Conservation (phyloP, 2,797 vertebrate genomes). For the Helostoma temminkii region DNA sequence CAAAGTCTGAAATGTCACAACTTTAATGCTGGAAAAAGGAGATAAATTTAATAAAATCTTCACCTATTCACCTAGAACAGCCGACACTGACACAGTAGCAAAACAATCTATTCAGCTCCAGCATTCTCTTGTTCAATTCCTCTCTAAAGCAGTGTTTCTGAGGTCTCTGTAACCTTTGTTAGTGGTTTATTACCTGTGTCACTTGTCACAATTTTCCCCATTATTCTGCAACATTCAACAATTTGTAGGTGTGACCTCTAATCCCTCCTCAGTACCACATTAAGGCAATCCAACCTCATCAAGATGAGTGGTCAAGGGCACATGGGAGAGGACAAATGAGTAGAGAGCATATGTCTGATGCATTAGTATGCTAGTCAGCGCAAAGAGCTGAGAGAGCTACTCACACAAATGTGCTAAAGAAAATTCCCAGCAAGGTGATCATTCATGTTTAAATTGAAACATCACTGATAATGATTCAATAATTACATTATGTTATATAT, state of each 20-base stretch:
- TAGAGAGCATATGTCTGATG: slow-evolving; percentile 23
- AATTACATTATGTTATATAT: slow-evolving; percentile 54
- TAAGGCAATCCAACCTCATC: slow-evolving; percentile 56
- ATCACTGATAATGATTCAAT: slow-evolving; percentile 62
- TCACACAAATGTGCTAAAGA: slow-evolving; percentile 43
- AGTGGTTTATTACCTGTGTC: slow-evolving; percentile 51
- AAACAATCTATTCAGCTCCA: slow-evolving; percentile 28
- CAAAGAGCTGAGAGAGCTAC: slow-evolving; percentile 17
- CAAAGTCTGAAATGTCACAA: slow-evolving; percentile 26
- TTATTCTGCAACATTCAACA: slow-evolving; percentile 54
- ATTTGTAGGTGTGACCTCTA: slow-evolving; percentile 45
- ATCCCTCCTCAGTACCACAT: slow-evolving; percentile 59
- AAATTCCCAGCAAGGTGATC: slow-evolving; percentile 45
- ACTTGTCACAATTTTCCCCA: slow-evolving; percentile 38
- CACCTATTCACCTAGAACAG: no score
- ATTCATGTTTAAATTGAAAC: slow-evolving; percentile 58
- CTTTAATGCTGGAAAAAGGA: slow-evolving; percentile 13
- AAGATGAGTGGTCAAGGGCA: slow-evolving; percentile 62
- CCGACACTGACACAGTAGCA: slow-evolving; percentile 1
- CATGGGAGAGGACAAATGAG: slow-evolving; percentile 33
- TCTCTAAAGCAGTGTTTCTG: slow-evolving; percentile 1
- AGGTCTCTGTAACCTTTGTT: slow-evolving; percentile 32
- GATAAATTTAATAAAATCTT: no score
- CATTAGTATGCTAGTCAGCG: slow-evolving; percentile 62
- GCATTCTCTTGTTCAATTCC: slow-evolving; percentile 8